Base-by-base conservation (phyloP, 2,113 vertebrate species). In the Notothenia rossii region DNA sequence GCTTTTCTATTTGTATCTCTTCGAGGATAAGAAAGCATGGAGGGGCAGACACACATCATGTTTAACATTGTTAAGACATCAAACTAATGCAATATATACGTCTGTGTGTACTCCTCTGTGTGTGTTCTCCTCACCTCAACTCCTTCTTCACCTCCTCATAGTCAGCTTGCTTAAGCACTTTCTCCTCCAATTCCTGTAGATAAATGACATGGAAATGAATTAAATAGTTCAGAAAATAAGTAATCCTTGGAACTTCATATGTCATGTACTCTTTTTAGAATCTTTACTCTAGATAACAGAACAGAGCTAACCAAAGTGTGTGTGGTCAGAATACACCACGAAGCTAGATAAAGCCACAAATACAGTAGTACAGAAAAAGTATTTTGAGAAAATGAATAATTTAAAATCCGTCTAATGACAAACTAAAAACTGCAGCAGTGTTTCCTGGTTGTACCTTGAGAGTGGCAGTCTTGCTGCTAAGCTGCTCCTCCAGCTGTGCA, bases 131-230 rank as follows among this genome's bases (percentile, higher is more conserved):
- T 96, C 93, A 99, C 98, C 96, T 98, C 86, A 99, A 90, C 90
- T 99, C 98, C 91, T 99, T 99, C 94, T 99, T 99, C 90, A 99
- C 95, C 88, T 99, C 98, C 85, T 99, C 98, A 90, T 99, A 99
- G 93, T 99, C 98, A 48, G 96, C 95, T 94, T 99, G 98, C 73
- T 96, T 96, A 93, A 98, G 97, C 89, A 99, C 93, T 86, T 99
- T 99, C 93, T 98, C 97, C 95, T 99, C 97, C 93, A 99, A 96
- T 94, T 98, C 96, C 98, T 99, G 93, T 15, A 89, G 86, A 93
- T 82, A 83, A 77, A 83, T 63, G 11, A 54, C 3, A 62, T 53
- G 5, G 33, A 11, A 59, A 56, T 58, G 3, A 61, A 54, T 74
- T 33, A 60, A 72, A 67, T 29, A 29, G 29, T 29, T 29, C 3